Conservation (phyloP, 2,113 vertebrate genomes). For the Phrynosoma platyrhinos region DNA sequence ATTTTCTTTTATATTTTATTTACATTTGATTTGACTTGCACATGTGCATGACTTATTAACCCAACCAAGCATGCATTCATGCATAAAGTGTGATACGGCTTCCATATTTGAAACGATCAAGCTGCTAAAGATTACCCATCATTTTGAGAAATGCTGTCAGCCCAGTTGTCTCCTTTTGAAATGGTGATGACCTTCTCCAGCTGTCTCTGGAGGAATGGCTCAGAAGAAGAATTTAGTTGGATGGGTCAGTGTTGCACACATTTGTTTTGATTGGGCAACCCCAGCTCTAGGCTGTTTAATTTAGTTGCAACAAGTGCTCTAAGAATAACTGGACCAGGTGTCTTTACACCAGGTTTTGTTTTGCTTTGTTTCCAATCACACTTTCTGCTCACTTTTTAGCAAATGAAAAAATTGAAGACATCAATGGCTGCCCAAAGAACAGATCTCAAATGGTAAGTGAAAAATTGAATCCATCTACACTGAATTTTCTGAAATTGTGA, state of each 20-base stretch:
- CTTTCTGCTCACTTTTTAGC: constrained; percentile 80
- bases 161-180: constrained; percentile 84
- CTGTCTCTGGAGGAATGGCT: constrained; percentile 82
- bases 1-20: constrained; percentile 3
- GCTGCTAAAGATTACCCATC: constrained; percentile 21
- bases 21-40: fast-evolving
- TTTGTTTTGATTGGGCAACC: constrained; percentile 73
- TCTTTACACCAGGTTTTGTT: constrained; percentile 33
- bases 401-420: constrained; percentile 98
- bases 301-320: constrained; percentile 56
- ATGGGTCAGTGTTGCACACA: constrained; percentile 71
- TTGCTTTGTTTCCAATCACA: constrained; percentile 40
- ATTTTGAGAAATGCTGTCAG: constrained; percentile 56
- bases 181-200: constrained; percentile 81
- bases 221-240: constrained; percentile 73
- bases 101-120: not conserved
- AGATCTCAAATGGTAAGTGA: constrained; percentile 97
- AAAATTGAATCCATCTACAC: not conserved
- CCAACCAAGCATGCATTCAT: not conserved
- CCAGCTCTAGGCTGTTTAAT: constrained; percentile 42
- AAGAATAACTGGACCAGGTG: constrained; percentile 42
- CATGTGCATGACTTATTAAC: fast-evolving
- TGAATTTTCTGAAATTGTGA: constrained; percentile 3
- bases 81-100: constrained; percentile 7
- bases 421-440: constrained; percentile 97